phyloP scores from a whole-genome alignment of 2,888 invertebrate species.

The Morpho deidamia region DNA sequence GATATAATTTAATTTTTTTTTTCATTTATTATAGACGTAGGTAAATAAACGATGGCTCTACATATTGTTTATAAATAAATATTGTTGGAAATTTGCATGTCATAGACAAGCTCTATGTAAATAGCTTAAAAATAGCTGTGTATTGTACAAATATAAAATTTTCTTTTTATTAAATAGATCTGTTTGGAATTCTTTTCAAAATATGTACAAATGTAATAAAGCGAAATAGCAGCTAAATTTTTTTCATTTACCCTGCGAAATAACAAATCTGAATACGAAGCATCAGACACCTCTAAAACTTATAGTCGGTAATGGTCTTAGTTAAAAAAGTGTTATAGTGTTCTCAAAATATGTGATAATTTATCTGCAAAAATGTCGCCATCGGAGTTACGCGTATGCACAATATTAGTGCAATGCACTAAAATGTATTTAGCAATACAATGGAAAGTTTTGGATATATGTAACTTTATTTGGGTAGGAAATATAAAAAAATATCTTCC shows the following conservation, averaged over 20 bases:
- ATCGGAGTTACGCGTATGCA: too few species aligned
- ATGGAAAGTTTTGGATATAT: too few species aligned
- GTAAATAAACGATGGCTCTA: constrained; percentile 44
- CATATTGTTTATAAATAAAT: constrained; percentile 50
- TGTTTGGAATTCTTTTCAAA: constrained; percentile 40
- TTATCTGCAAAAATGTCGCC: too few species aligned
- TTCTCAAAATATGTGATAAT: too few species aligned
- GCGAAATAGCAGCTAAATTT: constrained; percentile 29
- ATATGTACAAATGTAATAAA: constrained; percentile 61
- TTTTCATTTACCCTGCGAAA: constrained; percentile 1
- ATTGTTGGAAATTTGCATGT: constrained; percentile 56
- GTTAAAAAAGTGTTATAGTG: too few species aligned
- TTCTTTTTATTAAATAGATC: constrained; percentile 23
- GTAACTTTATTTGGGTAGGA: too few species aligned
- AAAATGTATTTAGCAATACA: too few species aligned
- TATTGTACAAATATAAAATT: constrained; percentile 30
- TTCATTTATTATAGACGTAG: constrained; percentile 24
- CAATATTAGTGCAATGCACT: too few species aligned
- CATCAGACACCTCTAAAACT: too few species aligned
- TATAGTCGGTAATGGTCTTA: too few species aligned
- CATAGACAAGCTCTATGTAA: constrained; percentile 61
- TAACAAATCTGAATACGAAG: too few species aligned
- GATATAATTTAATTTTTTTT: constrained; percentile 37
- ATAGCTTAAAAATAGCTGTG: constrained; percentile 41
- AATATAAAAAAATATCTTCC: too few species aligned